Base-by-base conservation (phyloP, 2,113 vertebrate species). In the Ancistrus triradiatus region DNA sequence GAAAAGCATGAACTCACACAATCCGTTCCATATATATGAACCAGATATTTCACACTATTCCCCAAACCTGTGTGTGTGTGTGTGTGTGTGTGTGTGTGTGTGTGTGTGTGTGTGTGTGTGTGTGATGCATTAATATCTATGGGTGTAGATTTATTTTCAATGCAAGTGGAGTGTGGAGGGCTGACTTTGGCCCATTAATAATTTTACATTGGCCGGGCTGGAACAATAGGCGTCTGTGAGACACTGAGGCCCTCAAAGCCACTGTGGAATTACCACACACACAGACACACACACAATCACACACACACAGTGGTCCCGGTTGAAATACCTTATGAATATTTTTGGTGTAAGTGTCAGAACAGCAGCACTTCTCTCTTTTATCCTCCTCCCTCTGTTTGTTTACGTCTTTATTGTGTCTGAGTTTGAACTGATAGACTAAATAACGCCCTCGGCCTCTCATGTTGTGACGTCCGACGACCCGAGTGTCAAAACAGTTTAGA, bases 151-250 rank as follows among this genome's bases (percentile, higher is more conserved):
- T n/a, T 42, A 42, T 42, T 42, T 42, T 42, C 6, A 42, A 6
- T 42, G 38, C n/a, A 42, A n/a, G 11, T n/a, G 4, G 14, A 42
- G 76, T 60, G 61, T 75, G 53, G 59, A 59, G 65, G 70, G 66
- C 70, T 67, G 72, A 82, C 72, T 73, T 73, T 71, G 73, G 69
- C 10, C 52, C 74, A 79, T 74, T 80, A 77, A 77, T 77, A 71
- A 75, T 50, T 72, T 17, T 63, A 37, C 46, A 47, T 21, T 55
- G 42, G 48, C 22, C 47, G 59, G 27, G 15, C 25, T 38, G 17
- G 46, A 69, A 56, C 59, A 55, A 55, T 31, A 43, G n/a, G 11
- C 57, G 37, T 37, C 62, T 40, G 37, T 40, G 11, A 42, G 11
- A 61, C 48, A 38, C 47, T 38, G 43, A 19, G 28, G n/a, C 21